Percentiles rank a stretch among this genome's conserved stretches.
These are phyloP conservation scores for Phenganax subtilis DNA, from an alignment of 92 coral and sea anemone genomes.

Conservation along the genomic window DNA sequence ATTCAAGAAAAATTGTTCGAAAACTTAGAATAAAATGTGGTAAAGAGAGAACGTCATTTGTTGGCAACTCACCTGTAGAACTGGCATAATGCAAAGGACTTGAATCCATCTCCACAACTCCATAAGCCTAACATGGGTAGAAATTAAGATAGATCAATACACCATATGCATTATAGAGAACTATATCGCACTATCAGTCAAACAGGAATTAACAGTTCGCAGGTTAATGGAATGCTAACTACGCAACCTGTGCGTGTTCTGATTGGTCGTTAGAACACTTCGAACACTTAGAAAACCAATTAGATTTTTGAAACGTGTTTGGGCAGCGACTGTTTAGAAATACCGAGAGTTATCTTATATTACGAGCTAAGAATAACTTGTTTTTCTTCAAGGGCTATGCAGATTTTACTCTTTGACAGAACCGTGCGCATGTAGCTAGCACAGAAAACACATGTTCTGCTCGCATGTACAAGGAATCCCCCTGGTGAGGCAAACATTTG, in stretches of 20 bases:
- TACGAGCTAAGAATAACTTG: slow-evolving; percentile 9
- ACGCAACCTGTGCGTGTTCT: slow-evolving; percentile 4
- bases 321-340: slow-evolving; percentile 27
- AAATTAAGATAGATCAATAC: slow-evolving; percentile 27
- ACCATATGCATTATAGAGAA: slow-evolving; percentile 15
- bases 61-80: slow-evolving; percentile 26
- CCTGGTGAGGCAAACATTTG: neutral
- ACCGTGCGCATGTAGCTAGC: neutral
- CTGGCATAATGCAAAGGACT: slow-evolving; percentile 23
- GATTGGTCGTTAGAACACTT: slow-evolving; percentile 13
- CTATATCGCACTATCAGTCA: slow-evolving; percentile 3
- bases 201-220: slow-evolving; percentile 20
- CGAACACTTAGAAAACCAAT: slow-evolving; percentile 30
- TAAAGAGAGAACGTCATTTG: neutral
- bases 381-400: slow-evolving; percentile 7
- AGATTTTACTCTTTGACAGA: neutral
- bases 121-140: slow-evolving; percentile 37
- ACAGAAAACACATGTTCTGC: slow-evolving; percentile 16
- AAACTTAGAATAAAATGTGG: neutral
- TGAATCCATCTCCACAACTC: slow-evolving; percentile 27
- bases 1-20: neutral
- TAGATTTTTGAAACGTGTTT: slow-evolving; percentile 34
- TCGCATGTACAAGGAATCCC: slow-evolving; percentile 19
- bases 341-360: slow-evolving; percentile 1
- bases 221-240: slow-evolving; percentile 20